Evolutionary conservation across 2,888 invertebrate species (phyloP), one percentile per base, ranked within the genome.

Genomic region (Eudemis profundana): DNA sequence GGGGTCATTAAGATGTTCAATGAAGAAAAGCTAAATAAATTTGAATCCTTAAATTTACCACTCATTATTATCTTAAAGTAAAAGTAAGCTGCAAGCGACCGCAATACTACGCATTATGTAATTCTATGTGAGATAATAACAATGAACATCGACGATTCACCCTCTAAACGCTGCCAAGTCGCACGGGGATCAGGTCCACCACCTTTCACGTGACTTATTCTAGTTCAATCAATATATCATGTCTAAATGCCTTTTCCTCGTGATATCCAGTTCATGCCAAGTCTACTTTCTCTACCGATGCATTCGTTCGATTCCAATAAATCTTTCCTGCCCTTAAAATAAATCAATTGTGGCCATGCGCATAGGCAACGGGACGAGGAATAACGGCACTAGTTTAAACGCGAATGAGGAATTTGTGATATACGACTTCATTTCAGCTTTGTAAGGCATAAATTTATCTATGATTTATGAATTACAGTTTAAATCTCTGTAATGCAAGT

Each of bases 261-360:
- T 78, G 77, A 76, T 81, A 74, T 68, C 67, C 68, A 73, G 70
- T 50, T 67, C 75, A 73, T 83, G 86, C 85, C 85, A 86, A 85
- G 74, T 77, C 72, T 66, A 82, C 85, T 87, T 86, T 87, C 86
- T 81, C 83, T 78, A 67, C 29, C 67, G 61, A 74, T 78, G 73
- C 73, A 78, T 77, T 65, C 38, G 56, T 64, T 60, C 69, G 65
- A 69, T 69, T 75, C 70, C 70, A 73, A 82, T 82, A 79, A 75
- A 81, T 82, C 71, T 78, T 67, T 68, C 69, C 54, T 62, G 61
- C 68, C 70, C 68, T 75, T 69, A 70, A 74, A 76, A 78, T 81
- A 78, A 78, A 79, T 82, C 78, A 77, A 76, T 72, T 74, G 71
- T 69, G 74, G 69, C 70, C 74, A 74, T 71, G 70, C 74, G 69